Base-by-base conservation (phyloP, 1,140 invertebrate genomes). In the Helicorthomorpha holstii region DNA sequence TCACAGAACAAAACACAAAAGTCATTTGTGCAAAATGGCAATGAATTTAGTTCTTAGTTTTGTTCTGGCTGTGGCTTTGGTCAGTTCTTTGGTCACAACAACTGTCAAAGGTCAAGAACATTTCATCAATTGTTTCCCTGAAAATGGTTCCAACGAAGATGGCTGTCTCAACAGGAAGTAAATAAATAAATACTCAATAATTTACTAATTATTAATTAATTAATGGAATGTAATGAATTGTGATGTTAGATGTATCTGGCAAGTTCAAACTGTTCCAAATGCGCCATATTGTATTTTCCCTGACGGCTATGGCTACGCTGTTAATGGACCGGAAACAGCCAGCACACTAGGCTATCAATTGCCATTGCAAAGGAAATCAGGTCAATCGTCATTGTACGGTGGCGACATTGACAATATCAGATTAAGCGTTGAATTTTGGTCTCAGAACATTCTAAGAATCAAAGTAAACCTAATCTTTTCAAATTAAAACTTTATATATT, bases 261-360 rank as follows among this genome's bases (percentile, higher is more conserved):
- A 22, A 25, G 44, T 10, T 7, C 19, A 46, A 12, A 21, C 19
- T 12, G 19, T 19, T 7, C 4, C 7, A 10, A 25, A 25, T 21
- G 44, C 25, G 12, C 44, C 57, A 1, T 46, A 46, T 27, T 58
- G 57, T 26, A 54, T 53, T 29, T 56, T 56, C 38, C 57, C 57
- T 21, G 24, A 50, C 19, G 57, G 52, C 22, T 56, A 54, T 46
- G 57, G 57, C 19, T 58, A 58, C 27, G 46, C 22, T 16, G 48
- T 51, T 29, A 16, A 34, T 34, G 22, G 26, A 50, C 49, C 49
- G 46, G 43, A 49, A 22, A 4, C 48, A 1, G 43, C 24, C 34
- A 50, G 41, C 26, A 48, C 54, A 22, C 48, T 55, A 29, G 54
- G 54, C 21, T 43, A 26, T 21, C 46, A 50, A 27, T 43, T 54